phyloP scores from a whole-genome alignment of 1,140 invertebrate genomes.

The Temnothorax nylanderi region DNA sequence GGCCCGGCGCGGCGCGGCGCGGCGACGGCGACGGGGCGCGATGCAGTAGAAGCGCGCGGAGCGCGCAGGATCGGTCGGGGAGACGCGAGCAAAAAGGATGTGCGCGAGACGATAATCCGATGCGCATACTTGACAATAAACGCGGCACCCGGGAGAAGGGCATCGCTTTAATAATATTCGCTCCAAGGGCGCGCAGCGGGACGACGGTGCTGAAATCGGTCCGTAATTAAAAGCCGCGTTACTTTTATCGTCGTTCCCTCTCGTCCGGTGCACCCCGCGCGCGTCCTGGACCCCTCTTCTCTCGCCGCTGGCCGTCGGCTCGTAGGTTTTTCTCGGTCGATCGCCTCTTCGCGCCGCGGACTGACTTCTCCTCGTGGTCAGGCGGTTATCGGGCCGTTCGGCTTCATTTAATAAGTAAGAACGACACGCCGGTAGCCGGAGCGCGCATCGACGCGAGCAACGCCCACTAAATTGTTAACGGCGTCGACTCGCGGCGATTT shows the following conservation, averaged over 20 bases:
- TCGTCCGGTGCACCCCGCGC: neutral
- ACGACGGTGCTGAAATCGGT: slow-evolving; percentile 44
- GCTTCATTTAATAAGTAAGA: slow-evolving; percentile 62
- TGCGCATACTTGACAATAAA: slow-evolving; percentile 51
- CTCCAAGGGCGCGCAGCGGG: slow-evolving; percentile 29
- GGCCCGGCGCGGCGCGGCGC: neutral
- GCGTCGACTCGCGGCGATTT: slow-evolving; percentile 43
- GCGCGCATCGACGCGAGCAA: slow-evolving; percentile 51
- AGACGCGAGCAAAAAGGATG: neutral
- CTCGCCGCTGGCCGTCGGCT: neutral
- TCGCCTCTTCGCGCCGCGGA: neutral
- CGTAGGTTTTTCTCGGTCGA: slow-evolving; percentile 22
- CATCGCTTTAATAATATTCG: slow-evolving; percentile 34
- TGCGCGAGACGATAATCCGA: slow-evolving; percentile 30
- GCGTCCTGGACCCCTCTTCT: neutral
- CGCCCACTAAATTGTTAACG: slow-evolving; percentile 70
- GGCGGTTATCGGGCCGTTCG: slow-evolving; percentile 51
- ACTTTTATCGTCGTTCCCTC: slow-evolving; percentile 29
- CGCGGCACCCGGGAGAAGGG: neutral
- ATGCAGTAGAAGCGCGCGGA: neutral
- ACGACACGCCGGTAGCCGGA: slow-evolving; percentile 55
- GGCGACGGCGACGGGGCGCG: neutral
- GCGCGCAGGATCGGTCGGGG: neutral
- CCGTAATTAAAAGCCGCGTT: slow-evolving; percentile 55
- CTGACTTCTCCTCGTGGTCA: slow-evolving; percentile 26